Percentiles rank a stretch among this genome's conserved stretches.
phyloP scores from a whole-genome alignment of 2,797 vertebrate species.

The Dipus sagitta region DNA sequence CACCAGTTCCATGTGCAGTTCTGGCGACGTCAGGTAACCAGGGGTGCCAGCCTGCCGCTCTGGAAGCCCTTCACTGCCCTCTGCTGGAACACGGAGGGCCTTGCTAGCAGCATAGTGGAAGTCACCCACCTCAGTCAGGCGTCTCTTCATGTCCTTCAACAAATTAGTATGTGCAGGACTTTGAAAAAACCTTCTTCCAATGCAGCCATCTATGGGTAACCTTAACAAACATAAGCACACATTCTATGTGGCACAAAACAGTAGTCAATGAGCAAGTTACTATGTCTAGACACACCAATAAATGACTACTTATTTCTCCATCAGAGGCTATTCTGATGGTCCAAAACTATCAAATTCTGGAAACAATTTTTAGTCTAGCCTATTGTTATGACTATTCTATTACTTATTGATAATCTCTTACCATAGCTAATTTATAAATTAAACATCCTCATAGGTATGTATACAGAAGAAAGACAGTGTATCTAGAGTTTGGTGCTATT shows the following conservation, averaged over 20 bases:
- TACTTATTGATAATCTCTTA: neutral
- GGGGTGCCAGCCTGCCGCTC: conserved; percentile 78
- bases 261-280: neutral
- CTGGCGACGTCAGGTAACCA: conserved; percentile 92
- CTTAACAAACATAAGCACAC: conserved; percentile 85
- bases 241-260: neutral
- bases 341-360: neutral
- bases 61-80: conserved; percentile 84
- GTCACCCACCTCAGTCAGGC: conserved; percentile 94
- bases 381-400: neutral
- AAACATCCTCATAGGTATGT: neutral
- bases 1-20: conserved; percentile 95
- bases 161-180: conserved; percentile 89
- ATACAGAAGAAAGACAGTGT: neutral
- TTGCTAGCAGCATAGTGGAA: conserved; percentile 97
- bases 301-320: neutral
- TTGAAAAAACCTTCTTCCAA: conserved; percentile 96
- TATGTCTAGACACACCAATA: neutral
- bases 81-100: conserved; percentile 89
- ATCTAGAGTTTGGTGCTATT: neutral
- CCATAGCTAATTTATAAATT: neutral
- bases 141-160: conserved; percentile 93
- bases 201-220: conserved; percentile 94
- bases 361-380: neutral
- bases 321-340: neutral